A percentile compares a stretch with the other conserved stretches of the same genome.
Conservation (phyloP, 1,140 invertebrate species). For the Nephila pilipes region DNA sequence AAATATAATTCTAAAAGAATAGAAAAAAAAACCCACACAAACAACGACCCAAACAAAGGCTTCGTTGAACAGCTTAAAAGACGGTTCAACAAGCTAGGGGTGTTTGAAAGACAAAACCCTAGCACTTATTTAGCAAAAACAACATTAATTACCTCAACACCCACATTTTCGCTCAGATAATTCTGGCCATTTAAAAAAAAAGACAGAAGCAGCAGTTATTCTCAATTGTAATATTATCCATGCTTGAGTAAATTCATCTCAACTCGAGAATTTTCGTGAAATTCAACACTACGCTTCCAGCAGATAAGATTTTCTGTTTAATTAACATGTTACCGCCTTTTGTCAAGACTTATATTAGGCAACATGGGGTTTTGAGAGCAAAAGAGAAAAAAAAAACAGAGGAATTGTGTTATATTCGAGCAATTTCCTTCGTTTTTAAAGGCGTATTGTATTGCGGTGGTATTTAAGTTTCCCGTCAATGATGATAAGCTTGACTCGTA, state of each 20-base stretch:
- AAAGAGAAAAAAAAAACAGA: not conserved
- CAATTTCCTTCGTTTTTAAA: constrained; percentile 49
- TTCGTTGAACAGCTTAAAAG: constrained; percentile 64
- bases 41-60: not conserved
- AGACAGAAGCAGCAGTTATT: not conserved
- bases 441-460: not conserved
- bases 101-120: constrained; percentile 23
- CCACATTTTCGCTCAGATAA: constrained; percentile 11
- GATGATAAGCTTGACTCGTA: not conserved
- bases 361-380: not conserved
- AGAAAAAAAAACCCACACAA: not conserved
- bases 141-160: constrained; percentile 70
- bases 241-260: constrained; percentile 57
- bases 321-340: constrained; percentile 48
- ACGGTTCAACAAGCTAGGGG: constrained; percentile 45
- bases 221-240: constrained; percentile 40
- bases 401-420: constrained; percentile 9
- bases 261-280: constrained; percentile 13
- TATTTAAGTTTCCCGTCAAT: constrained; percentile 18
- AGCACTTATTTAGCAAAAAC: constrained; percentile 56
- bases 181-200: constrained; percentile 16
- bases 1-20: not conserved
- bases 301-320: constrained; percentile 59
- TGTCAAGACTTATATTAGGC: constrained; percentile 29
- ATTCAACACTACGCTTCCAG: constrained; percentile 15